Conservation (phyloP, 1,140 invertebrate species). For the Drusus annulatus region DNA sequence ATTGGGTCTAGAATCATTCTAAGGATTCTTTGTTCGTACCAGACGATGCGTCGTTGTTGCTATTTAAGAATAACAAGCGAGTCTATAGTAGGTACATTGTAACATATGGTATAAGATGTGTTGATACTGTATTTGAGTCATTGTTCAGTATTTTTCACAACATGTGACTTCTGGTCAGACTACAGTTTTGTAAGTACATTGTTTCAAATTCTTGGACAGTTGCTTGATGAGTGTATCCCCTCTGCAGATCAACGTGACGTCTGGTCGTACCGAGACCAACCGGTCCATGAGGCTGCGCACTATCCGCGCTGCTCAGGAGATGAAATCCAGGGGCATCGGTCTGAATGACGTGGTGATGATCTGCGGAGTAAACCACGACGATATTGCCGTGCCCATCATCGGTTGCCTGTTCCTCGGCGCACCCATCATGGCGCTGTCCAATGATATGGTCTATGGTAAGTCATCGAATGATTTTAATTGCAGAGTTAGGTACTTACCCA, state of each 20-base stretch:
- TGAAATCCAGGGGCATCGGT: slow-evolving; percentile 32
- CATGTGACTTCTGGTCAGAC: not conserved
- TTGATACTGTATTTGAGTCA: not conserved
- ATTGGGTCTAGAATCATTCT: too few relatives aligned
- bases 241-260: slow-evolving; percentile 20
- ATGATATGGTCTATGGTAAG: slow-evolving; percentile 36
- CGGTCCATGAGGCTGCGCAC: slow-evolving; percentile 20
- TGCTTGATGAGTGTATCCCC: not conserved
- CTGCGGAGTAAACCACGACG: slow-evolving; percentile 37
- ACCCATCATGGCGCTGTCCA: slow-evolving; percentile 23
- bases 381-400: slow-evolving; percentile 39
- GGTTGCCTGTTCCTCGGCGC: slow-evolving; percentile 34
- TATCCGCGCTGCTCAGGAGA: slow-evolving; percentile 35
- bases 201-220: not conserved
- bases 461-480: not conserved
- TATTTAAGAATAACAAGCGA: too few relatives aligned
- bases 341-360: slow-evolving; percentile 40
- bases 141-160: not conserved
- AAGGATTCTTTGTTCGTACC: too few relatives aligned
- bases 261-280: slow-evolving; percentile 27
- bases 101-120: not conserved
- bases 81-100: not conserved
- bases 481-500: too few relatives aligned
- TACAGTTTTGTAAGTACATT: not conserved
- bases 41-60: not conserved